Base-by-base conservation (phyloP, 2,888 invertebrate species). In the Boloria selene region DNA sequence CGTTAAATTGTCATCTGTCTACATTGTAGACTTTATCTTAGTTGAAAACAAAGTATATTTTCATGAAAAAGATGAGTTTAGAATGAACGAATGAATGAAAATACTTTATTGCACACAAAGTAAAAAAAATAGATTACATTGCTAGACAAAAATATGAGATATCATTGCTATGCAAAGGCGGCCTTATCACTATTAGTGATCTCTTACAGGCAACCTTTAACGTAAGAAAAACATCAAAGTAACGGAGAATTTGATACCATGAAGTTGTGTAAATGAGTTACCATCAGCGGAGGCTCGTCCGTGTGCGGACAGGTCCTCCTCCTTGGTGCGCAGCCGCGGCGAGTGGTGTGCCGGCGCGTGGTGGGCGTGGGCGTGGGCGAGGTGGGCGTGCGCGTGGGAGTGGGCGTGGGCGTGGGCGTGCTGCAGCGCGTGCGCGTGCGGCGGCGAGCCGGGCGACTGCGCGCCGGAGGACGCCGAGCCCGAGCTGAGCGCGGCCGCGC, bases 281-380 rank as follows among this genome's bases (percentile, higher is more conserved):
- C 94, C 94, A 78, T 94, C 94, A 13, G 94, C 93, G 81, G 94
- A 94, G 82, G 93, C 93, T 73, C 94, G 90, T 47, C 93, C 93
- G 78, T 94, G 94, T 75, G 93, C 86, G 70, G 93, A 93, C 72
- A 94, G 92, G 74, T 94, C 94, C 80, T 94, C 94, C 84, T 95
- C 94, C 83, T 95, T 94, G 80, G 94, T 91, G 68, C 93, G 93
- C 83, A 89, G 83, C 67, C 90, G 83, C 73, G 85, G 78, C 74
- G 84, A 79, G 82, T 79, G 83, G 68, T 73, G 72, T 72, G 78
- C 80, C 86, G 85, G 70, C 88, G 84, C 74, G 72, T 75, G 74
- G 72, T 75, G 80, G 77, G 79, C 77, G 70, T 79, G 71, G 68
- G 68, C 74, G 68, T 74, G 80, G 58, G 74, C 77, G 70, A 72